Percentiles rank a stretch among this genome's conserved stretches.
These are phyloP conservation scores for Spinus olivaceus DNA, from an alignment of 2,797 vertebrate genomes.

Conservation along the genomic window DNA sequence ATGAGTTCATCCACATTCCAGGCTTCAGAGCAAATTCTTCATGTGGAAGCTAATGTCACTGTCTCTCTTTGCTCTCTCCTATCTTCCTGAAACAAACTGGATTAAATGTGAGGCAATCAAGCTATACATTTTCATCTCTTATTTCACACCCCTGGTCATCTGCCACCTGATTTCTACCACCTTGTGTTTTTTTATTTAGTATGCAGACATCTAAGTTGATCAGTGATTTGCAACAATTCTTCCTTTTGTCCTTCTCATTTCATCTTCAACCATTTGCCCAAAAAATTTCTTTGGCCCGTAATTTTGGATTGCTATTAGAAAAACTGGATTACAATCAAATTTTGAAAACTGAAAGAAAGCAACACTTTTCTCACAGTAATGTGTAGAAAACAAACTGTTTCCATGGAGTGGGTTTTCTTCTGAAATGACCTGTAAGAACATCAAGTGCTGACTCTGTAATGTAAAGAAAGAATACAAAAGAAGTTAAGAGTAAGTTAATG, in stretches of 20 bases:
- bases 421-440: not conserved
- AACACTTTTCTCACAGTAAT: not conserved
- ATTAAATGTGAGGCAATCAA: not conserved
- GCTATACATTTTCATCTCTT: not conserved
- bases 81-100: not conserved
- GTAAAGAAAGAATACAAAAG: not conserved
- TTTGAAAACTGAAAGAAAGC: not conserved
- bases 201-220: not conserved
- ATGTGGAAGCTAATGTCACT: not conserved
- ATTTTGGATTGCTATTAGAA: not conserved
- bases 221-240: not conserved
- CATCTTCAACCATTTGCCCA: not conserved
- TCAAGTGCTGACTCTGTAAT: not conserved
- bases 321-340: not conserved
- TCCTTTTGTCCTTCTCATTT: not conserved
- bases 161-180: not conserved
- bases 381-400: not conserved
- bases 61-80: not conserved
- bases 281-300: not conserved
- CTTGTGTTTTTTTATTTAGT: not conserved
- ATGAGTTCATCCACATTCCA: not conserved
- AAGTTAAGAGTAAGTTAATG: not conserved
- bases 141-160: not conserved
- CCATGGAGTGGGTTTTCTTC: not conserved
- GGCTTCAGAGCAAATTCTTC: not conserved